Evolutionary conservation across 2,888 invertebrate species (phyloP), one percentile per base, ranked within the genome.

Genomic region (Sicus ferrugineus): DNA sequence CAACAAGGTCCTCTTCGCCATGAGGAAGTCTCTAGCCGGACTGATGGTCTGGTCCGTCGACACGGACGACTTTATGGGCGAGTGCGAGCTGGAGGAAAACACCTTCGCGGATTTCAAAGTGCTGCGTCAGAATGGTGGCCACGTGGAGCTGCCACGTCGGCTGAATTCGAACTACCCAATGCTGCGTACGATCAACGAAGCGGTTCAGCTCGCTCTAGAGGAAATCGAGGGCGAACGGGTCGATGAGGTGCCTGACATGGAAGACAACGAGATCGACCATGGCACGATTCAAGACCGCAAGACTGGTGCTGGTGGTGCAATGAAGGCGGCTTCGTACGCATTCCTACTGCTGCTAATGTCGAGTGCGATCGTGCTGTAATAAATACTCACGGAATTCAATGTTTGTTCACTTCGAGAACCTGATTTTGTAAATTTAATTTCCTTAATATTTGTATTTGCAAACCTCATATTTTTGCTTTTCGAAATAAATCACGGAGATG

Each of bases 11-110:
- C 81, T 89, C 80, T 89, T 89, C 79, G 90, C 90, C 0, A 87
- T 91, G 79, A 87, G 88, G 71, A 83, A 80, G 42, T 87, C 89
- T 75, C 84, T 96, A 0, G 93, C 90, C 0, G 95, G 95, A 1
- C 88, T 92, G 0, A 95, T 95, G 94, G 90, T 94, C 5, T 95
- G 95, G 95, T 93, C 94, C 46, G 89, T 95, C 46, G 95, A 95
- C 81, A 95, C 94, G 0, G 95, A 96, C 74, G 95, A 95, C 84
- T 95, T 94, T 82, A 87, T 86, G 26, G 94, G 94, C 0, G 88
- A 88, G 61, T 94, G 94, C 73, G 80, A 83, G 0, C 81, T 84
- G 1, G 88, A 88, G 50, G 76, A 79, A 0, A 87, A 88, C 58
- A 85, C 87, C 0, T 89, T 86, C 73, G 78, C 84, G 0, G 89